Conservation (phyloP, 2,113 vertebrate species). For the Nerophis lumbriciformis region DNA sequence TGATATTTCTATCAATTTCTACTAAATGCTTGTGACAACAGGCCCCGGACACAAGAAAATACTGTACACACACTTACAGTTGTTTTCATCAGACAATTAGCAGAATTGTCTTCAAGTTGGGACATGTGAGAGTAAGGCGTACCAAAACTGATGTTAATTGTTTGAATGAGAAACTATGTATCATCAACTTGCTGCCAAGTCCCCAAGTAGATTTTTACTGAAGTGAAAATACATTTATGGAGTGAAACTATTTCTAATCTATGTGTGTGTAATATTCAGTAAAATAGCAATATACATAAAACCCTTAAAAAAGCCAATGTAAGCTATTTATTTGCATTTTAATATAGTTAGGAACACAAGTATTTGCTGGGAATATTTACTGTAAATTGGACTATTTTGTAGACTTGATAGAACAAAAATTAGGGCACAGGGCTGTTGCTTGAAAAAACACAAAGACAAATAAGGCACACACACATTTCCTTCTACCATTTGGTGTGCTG, state of each 20-base stretch:
- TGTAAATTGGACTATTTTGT: background rate
- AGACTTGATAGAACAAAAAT: background rate
- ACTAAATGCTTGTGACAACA: too few relatives aligned
- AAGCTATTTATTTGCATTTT: too few relatives aligned
- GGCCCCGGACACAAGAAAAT: too few relatives aligned
- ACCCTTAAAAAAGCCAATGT: too few relatives aligned
- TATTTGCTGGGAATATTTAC: too few relatives aligned
- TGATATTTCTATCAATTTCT: too few relatives aligned
- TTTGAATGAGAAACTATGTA: background rate
- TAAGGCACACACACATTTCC: background rate
- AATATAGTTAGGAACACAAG: too few relatives aligned
- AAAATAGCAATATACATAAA: background rate
- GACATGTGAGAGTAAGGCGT: background rate
- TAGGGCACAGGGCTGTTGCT: background rate
- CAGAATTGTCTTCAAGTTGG: conserved; percentile 1
- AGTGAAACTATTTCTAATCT: background rate
- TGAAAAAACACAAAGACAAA: background rate
- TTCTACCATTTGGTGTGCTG: conserved; percentile 11
- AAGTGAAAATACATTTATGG: background rate
- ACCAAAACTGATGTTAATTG: background rate
- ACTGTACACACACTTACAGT: too few relatives aligned
- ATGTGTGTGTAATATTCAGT: background rate
- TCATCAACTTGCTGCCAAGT: conserved; percentile 16
- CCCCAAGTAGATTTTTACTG: background rate
- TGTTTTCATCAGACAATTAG: too few relatives aligned